Evolutionary conservation across 2,888 invertebrate species (phyloP).

Genomic region (Ceratothoa steindachneri): DNA sequence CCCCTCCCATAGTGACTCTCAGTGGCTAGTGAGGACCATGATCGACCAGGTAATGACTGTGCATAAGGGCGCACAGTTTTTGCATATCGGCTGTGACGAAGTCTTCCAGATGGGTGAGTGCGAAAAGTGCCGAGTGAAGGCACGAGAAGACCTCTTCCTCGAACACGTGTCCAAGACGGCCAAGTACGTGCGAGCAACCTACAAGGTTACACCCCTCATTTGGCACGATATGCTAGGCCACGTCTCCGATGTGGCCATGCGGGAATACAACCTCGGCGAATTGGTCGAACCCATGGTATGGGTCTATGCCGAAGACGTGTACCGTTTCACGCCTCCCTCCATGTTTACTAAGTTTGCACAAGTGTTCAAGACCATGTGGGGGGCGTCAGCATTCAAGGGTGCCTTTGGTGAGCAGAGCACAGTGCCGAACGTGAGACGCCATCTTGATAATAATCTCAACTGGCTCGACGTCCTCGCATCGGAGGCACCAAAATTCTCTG

Average conservation of each 20-base stretch:
- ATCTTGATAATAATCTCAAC: constrained; percentile 66
- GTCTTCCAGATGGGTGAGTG: constrained; percentile 48
- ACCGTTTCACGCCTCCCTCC: constrained; percentile 52
- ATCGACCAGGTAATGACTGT: constrained; percentile 52
- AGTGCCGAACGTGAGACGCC: constrained; percentile 64
- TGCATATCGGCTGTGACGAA: constrained; percentile 58
- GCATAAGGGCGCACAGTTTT: constrained; percentile 51
- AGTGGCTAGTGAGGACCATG: constrained; percentile 51
- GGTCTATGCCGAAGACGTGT: constrained; percentile 66
- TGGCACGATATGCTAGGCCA: constrained; percentile 78
- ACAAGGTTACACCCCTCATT: constrained; percentile 63
- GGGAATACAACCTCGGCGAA: constrained; percentile 62
- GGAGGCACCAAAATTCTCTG: constrained; percentile 59
- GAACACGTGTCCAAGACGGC: constrained; percentile 63
- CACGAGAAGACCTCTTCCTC: constrained; percentile 61
- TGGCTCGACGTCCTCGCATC: constrained; percentile 62
- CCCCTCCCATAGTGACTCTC: constrained; percentile 54
- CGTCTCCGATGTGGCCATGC: constrained; percentile 60
- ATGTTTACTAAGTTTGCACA: constrained; percentile 58
- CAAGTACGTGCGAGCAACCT: constrained; percentile 60
- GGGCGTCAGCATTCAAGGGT: constrained; percentile 71
- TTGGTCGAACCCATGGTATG: constrained; percentile 76
- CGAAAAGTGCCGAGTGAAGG: constrained; percentile 38
- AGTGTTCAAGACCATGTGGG: constrained; percentile 67
- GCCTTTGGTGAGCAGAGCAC: constrained; percentile 68